These are phyloP conservation scores for Tribolium castaneum DNA, from an alignment of 1,140 invertebrate species.

Conservation along the genomic window DNA sequence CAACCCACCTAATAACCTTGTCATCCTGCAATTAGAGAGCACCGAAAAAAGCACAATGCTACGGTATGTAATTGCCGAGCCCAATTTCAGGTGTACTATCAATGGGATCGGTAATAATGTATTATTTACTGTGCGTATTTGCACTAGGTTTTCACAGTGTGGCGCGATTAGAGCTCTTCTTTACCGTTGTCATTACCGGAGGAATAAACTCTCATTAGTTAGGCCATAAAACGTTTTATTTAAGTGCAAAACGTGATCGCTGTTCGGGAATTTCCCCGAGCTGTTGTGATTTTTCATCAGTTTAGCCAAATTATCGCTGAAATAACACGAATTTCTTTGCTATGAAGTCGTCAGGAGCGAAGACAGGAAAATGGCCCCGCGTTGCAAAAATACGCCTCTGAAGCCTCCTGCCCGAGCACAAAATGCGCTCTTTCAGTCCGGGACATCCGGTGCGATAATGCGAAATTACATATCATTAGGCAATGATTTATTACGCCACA, in stretches of 20 bases:
- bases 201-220: slow-evolving; percentile 36
- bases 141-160: slow-evolving; percentile 24
- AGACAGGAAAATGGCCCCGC: background rate
- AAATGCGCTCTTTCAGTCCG: background rate
- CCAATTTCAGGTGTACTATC: background rate
- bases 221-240: slow-evolving; percentile 40
- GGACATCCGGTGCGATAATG: background rate
- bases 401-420: background rate
- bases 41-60: background rate
- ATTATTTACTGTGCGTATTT: slow-evolving; percentile 38
- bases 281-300: background rate
- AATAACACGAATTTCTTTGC: no score
- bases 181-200: slow-evolving; percentile 24
- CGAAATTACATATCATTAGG: slow-evolving; percentile 8
- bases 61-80: no score
- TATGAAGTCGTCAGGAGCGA: no score
- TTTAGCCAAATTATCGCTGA: background rate
- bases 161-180: background rate
- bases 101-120: slow-evolving; percentile 17
- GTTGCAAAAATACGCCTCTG: background rate
- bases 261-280: background rate
- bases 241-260: slow-evolving; percentile 31
- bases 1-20: slow-evolving; percentile 25
- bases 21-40: slow-evolving; percentile 18
- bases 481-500: slow-evolving; percentile 3